Conservation (phyloP, 1,140 invertebrate genomes). For the Mesaphorura yosii region DNA sequence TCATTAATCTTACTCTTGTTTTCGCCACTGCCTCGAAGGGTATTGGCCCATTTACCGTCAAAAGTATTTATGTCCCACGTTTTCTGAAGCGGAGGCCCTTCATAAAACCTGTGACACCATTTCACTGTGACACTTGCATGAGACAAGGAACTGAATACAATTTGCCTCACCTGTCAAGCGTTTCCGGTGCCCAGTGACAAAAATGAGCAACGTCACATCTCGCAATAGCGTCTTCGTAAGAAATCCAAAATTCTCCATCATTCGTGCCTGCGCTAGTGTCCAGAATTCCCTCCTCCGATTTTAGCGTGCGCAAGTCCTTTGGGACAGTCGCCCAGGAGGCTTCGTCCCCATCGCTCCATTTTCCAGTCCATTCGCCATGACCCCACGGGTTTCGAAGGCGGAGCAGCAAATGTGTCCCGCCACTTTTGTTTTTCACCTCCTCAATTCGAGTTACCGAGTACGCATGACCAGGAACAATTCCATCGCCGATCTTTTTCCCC, state of each 20-base stretch:
- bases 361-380: not conserved
- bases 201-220: not conserved
- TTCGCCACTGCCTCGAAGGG: not conserved
- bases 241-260: not conserved
- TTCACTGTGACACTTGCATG: not conserved
- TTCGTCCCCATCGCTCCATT: not conserved
- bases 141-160: too few species aligned
- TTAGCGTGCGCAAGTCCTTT: not conserved
- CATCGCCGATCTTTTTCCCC: not conserved
- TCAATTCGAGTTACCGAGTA: not conserved
- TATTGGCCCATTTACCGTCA: not conserved
- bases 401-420: not conserved
- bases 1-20: not conserved
- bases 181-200: too few species aligned
- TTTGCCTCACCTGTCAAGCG: too few species aligned
- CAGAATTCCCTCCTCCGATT: too few species aligned
- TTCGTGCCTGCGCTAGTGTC: not conserved
- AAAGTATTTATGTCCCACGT: not conserved
- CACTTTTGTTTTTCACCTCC: not conserved
- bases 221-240: not conserved
- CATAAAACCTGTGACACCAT: not conserved
- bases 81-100: not conserved
- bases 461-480: not conserved
- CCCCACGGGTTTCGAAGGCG: not conserved
- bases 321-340: not conserved